Evolutionary conservation across 2,797 vertebrate genomes (phyloP).

Genomic region (Meriones psammophilus): DNA sequence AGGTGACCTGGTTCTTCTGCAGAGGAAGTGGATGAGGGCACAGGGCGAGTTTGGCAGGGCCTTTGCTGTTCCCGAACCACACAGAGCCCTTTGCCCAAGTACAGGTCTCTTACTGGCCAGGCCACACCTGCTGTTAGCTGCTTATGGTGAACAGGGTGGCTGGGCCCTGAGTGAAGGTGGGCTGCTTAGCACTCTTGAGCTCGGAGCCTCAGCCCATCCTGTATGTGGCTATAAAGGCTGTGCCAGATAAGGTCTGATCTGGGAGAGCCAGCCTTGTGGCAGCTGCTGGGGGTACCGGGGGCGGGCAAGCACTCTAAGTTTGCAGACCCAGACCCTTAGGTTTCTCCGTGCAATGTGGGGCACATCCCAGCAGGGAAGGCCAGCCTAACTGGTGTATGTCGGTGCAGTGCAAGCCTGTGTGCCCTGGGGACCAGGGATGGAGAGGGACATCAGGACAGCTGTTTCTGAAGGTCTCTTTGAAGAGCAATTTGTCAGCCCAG

Average conservation of each 20-base stretch:
- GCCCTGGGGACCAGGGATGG: too few species aligned
- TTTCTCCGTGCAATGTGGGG: background rate
- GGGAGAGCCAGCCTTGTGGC: background rate
- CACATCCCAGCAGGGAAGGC: background rate
- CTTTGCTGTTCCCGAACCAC: background rate
- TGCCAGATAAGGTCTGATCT: background rate
- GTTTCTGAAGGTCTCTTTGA: background rate
- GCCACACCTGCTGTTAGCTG: background rate
- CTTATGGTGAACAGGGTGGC: background rate
- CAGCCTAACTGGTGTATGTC: background rate
- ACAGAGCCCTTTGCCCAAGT: background rate
- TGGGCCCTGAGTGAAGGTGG: background rate
- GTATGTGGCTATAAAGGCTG: background rate
- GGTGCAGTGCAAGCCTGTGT: background rate
- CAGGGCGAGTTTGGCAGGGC: background rate
- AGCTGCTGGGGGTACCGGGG: background rate
- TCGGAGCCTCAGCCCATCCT: background rate
- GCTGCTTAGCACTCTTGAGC: background rate
- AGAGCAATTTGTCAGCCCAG: background rate
- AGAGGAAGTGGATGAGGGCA: background rate
- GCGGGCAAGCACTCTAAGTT: background rate
- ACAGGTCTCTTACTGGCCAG: background rate
- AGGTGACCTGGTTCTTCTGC: background rate
- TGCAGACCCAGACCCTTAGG: background rate
- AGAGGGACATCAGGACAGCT: background rate